phyloP scores from a whole-genome alignment of 2,797 vertebrate genomes.

The Acestrorhynchus altus region DNA sequence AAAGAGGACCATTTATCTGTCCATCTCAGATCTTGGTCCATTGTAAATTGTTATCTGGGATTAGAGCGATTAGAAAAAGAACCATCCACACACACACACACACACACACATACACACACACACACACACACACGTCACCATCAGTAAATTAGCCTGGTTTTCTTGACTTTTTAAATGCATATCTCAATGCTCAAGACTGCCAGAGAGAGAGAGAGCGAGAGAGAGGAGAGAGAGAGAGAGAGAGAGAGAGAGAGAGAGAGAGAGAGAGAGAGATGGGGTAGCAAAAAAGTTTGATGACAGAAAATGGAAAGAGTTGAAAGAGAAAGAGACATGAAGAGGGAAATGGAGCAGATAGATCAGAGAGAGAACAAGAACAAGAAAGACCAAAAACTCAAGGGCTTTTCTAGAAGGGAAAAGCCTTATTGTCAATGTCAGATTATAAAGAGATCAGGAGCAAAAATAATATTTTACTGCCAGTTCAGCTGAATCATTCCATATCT shows the following conservation, averaged over 20 bases:
- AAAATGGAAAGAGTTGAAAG: too few species aligned
- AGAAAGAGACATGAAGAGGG: not conserved
- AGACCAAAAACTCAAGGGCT: not conserved
- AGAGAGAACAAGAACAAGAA: not conserved
- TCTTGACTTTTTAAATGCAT: slow-evolving; percentile 75
- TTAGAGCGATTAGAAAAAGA: slow-evolving; percentile 60
- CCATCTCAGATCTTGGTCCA: slow-evolving; percentile 52
- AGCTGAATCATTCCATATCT: too few species aligned
- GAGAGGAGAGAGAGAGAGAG: not conserved
- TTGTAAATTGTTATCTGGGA: slow-evolving; percentile 64
- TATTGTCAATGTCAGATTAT: too few species aligned
- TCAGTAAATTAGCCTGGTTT: slow-evolving; percentile 73
- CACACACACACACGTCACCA: not conserved
- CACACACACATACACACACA: not conserved
- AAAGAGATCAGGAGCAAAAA: too few species aligned
- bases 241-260: not conserved
- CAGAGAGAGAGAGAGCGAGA: not conserved
- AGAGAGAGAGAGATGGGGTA: not conserved
- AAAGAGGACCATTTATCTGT: slow-evolving; percentile 64
- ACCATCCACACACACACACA: not conserved
- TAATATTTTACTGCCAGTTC: too few species aligned
- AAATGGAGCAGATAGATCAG: not conserved
- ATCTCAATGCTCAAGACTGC: slow-evolving; percentile 76
- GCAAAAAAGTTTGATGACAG: too few species aligned
- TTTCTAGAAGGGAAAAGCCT: too few species aligned